A percentile compares a stretch with the other conserved stretches of the same genome.
phyloP scores from a whole-genome alignment of 2,113 vertebrate genomes.

The Nansenia antarctica region DNA sequence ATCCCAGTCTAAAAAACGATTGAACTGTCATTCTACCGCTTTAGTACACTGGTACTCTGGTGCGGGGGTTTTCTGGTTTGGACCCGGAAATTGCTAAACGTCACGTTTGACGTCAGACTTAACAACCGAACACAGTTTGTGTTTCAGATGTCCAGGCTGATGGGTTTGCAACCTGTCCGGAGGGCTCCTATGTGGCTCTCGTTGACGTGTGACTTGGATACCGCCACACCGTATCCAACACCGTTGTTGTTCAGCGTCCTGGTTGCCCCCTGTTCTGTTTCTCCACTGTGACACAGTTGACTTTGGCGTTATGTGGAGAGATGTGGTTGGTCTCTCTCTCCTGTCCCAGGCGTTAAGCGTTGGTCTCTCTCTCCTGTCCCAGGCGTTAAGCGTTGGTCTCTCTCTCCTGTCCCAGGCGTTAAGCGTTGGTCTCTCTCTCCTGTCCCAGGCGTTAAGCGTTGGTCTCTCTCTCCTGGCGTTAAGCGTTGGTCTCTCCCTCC shows the following conservation, averaged over 20 bases:
- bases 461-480: slow-evolving; percentile 45
- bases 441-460: slow-evolving; percentile 36
- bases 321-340: slow-evolving; percentile 19
- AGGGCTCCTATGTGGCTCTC: background rate
- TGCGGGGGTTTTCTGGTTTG: too few relatives aligned
- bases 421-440: slow-evolving; percentile 44
- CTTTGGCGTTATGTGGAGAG: slow-evolving; percentile 35
- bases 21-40: too few relatives aligned
- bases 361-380: too few relatives aligned
- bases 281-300: slow-evolving; percentile 30
- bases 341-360: slow-evolving; percentile 35
- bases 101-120: too few relatives aligned
- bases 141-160: background rate
- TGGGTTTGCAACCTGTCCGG: slow-evolving; percentile 15
- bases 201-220: too few relatives aligned
- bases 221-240: too few relatives aligned
- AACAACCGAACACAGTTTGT: too few relatives aligned
- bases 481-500: slow-evolving; percentile 44
- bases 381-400: slow-evolving; percentile 42
- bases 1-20: too few relatives aligned
- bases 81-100: too few relatives aligned
- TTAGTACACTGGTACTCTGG: too few relatives aligned
- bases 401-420: slow-evolving; percentile 38
- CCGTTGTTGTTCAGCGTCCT: slow-evolving; percentile 5
- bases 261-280: slow-evolving; percentile 20